A percentile compares a stretch with the other conserved stretches of the same genome.
These are phyloP conservation scores for Meda fulgida DNA, from an alignment of 2,797 vertebrate genomes.

Conservation along the genomic window DNA sequence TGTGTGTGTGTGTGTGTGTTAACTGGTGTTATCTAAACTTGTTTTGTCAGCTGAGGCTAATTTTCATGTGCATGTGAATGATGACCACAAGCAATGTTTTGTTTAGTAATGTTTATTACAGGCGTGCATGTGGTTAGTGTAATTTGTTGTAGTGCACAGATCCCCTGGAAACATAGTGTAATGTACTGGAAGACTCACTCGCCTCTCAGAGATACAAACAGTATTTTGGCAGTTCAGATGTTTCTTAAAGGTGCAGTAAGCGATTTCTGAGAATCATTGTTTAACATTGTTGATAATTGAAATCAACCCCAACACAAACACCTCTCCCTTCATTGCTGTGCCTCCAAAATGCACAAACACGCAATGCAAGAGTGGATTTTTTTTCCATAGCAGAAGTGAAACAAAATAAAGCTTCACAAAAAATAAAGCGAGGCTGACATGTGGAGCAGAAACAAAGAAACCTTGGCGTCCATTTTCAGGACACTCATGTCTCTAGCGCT, in stretches of 20 bases:
- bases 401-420: too few species aligned
- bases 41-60: slow-evolving; percentile 46
- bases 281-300: background rate
- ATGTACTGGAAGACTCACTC: slow-evolving; percentile 15
- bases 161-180: slow-evolving; percentile 20
- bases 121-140: slow-evolving; percentile 21
- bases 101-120: slow-evolving; percentile 29
- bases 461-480: too few species aligned
- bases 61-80: slow-evolving; percentile 43
- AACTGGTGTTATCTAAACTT: slow-evolving; percentile 52
- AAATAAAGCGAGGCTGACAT: too few species aligned
- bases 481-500: too few species aligned
- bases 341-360: background rate
- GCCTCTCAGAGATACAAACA: background rate
- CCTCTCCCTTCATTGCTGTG: background rate
- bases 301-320: background rate
- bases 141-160: slow-evolving; percentile 4
- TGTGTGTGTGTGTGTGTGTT: slow-evolving; percentile 51
- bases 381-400: too few species aligned
- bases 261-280: background rate
- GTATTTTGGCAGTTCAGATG: background rate
- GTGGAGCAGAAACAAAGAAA: too few species aligned
- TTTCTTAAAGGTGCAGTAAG: background rate
- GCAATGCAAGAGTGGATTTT: background rate
- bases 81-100: slow-evolving; percentile 46